Evolutionary conservation across 2,113 vertebrate genomes (phyloP).

Genomic region (Ameiurus melas): DNA sequence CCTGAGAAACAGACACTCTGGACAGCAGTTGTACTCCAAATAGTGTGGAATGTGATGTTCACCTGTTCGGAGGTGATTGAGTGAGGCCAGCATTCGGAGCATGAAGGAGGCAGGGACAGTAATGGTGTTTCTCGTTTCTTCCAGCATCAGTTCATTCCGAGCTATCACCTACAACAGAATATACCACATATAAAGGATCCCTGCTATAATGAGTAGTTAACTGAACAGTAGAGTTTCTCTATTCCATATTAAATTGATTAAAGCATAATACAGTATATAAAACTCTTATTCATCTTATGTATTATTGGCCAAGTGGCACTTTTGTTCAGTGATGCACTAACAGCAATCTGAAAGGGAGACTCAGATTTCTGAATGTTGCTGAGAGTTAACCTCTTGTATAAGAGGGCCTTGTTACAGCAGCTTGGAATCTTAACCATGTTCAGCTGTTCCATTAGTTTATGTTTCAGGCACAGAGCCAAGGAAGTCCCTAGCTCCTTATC

Average conservation of each 20-base stretch:
- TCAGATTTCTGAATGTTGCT: not conserved
- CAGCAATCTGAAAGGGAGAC: not conserved
- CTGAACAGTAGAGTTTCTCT: not conserved
- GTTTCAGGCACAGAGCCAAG: conserved; percentile 16
- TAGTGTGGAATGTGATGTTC: conserved; percentile 38
- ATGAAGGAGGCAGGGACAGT: conserved; percentile 98
- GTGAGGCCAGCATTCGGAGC: conserved; percentile 93
- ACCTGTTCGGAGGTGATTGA: conserved; percentile 98
- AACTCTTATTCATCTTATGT: not conserved
- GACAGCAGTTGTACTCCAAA: not conserved
- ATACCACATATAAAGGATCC: not conserved
- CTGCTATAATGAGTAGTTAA: not conserved
- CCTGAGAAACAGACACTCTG: not conserved
- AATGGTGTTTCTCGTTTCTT: conserved; percentile 97
- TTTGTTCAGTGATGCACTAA: not conserved
- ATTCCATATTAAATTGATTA: not conserved
- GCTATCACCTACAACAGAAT: conserved; percentile 83
- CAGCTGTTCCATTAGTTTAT: conserved; percentile 10
- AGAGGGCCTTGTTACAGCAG: not conserved
- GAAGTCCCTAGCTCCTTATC: not conserved
- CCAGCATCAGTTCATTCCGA: conserved; percentile 96
- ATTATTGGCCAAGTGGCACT: not conserved
- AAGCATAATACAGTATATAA: not conserved
- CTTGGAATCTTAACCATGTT: not conserved
- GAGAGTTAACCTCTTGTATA: not conserved